These are phyloP conservation scores for Cirrhinus molitorella DNA, from an alignment of 2,797 vertebrate genomes.

Conservation along the genomic window DNA sequence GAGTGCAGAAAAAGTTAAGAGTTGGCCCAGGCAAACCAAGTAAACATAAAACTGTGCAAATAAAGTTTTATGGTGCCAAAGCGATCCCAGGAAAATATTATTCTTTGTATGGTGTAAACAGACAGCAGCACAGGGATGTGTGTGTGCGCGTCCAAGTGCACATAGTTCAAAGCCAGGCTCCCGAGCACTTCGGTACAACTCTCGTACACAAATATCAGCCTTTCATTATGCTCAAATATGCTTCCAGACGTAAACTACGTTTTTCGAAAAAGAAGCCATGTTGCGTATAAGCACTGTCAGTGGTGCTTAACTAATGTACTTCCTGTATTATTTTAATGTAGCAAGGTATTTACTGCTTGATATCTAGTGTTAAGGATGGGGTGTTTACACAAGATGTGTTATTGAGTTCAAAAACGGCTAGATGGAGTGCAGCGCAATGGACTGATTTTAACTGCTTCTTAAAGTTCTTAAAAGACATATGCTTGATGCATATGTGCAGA, in stretches of 20 bases:
- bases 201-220: slow-evolving; percentile 16
- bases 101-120: slow-evolving; percentile 69
- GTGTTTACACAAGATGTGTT: slow-evolving; percentile 3
- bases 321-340: slow-evolving; percentile 4
- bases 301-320: not conserved
- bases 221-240: not conserved
- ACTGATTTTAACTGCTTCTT: not conserved
- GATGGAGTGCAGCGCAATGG: not conserved
- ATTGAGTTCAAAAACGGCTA: not conserved
- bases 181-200: slow-evolving; percentile 9
- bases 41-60: slow-evolving; percentile 71
- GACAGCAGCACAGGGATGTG: slow-evolving; percentile 51
- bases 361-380: not conserved
- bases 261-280: not conserved
- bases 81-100: slow-evolving; percentile 70
- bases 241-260: not conserved
- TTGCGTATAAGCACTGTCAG: slow-evolving; percentile 10
- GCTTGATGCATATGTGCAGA: not conserved
- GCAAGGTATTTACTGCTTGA: not conserved
- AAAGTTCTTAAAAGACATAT: not conserved
- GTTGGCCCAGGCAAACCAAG: slow-evolving; percentile 59
- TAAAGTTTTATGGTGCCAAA: slow-evolving; percentile 67
- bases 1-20: slow-evolving; percentile 54
- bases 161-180: slow-evolving; percentile 47
- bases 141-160: slow-evolving; percentile 27